Evolutionary conservation across 2,888 invertebrate species (phyloP).

Genomic region (Ichneumoninae sp.): DNA sequence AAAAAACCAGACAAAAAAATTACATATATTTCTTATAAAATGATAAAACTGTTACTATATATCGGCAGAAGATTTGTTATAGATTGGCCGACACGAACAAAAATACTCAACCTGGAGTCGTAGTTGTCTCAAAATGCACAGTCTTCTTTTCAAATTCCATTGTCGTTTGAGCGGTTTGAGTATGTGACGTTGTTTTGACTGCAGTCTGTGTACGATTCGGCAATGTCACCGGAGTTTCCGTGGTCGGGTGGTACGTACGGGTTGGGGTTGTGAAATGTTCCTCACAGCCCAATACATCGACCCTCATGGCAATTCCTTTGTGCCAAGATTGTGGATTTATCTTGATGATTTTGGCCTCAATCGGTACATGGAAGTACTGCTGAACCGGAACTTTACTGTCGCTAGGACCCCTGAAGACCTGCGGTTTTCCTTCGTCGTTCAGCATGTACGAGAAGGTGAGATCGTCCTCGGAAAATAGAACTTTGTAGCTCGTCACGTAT

Average conservation of each 20-base stretch:
- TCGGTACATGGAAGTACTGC: constrained; percentile 89
- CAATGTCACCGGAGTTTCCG: constrained; percentile 49
- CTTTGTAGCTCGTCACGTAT: constrained; percentile 91
- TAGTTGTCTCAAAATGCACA: constrained; percentile 51
- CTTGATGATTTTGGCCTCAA: constrained; percentile 91
- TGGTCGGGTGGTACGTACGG: background rate
- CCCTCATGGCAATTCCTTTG: constrained; percentile 88
- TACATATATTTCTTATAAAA: constrained; percentile 1
- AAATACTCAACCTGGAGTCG: constrained; percentile 67
- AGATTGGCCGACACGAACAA: background rate
- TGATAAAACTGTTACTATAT: background rate
- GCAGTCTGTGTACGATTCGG: background rate
- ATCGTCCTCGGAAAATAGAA: constrained; percentile 90
- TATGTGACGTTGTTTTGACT: background rate
- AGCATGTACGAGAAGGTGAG: constrained; percentile 87
- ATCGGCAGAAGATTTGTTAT: background rate
- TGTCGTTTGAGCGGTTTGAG: constrained; percentile 32
- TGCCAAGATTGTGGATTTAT: constrained; percentile 92
- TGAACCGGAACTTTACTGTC: constrained; percentile 85
- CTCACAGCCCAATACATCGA: constrained; percentile 91
- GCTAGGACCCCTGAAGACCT: constrained; percentile 90
- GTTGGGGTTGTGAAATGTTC: constrained; percentile 67
- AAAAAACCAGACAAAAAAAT: constrained; percentile 64
- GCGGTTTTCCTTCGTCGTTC: constrained; percentile 85
- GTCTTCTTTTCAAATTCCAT: constrained; percentile 33